These are phyloP conservation scores for Caenorhabditis zanzibari DNA, from an alignment of 2,888 invertebrate species.

Conservation along the genomic window DNA sequence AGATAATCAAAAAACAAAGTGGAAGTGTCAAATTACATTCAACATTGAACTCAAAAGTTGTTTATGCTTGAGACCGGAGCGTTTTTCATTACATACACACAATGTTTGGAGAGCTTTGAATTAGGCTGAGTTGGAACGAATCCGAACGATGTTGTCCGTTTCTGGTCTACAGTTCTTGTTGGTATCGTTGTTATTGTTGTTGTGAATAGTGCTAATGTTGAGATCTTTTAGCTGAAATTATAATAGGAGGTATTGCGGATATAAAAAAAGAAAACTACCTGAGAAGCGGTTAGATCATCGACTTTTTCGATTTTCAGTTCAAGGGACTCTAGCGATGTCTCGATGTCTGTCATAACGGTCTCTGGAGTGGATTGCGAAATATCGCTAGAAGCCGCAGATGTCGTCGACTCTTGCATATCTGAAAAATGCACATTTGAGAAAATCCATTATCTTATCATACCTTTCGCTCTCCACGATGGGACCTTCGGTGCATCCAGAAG, in stretches of 20 bases:
- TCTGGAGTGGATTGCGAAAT: neutral
- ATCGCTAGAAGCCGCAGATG: neutral
- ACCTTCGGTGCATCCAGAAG: slow-evolving; percentile 21
- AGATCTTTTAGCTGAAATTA: neutral
- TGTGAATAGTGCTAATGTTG: neutral
- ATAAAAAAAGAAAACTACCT: neutral
- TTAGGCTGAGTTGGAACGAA: neutral
- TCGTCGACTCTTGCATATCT: neutral
- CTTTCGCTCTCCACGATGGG: slow-evolving; percentile 27
- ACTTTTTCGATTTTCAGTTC: neutral
- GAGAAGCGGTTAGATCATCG: neutral
- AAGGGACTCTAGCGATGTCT: neutral
- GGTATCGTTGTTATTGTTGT: neutral
- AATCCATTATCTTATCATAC: neutral
- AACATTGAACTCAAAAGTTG: too few species aligned
- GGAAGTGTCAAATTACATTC: too few species aligned
- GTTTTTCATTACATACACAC: too few species aligned
- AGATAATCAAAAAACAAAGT: too few species aligned
- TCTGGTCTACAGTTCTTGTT: neutral
- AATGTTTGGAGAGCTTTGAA: neutral
- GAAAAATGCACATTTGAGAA: neutral
- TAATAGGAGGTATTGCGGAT: neutral
- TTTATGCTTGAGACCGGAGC: too few species aligned
- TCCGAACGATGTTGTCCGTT: neutral
- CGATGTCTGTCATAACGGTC: neutral